Evolutionary conservation across 2,888 invertebrate genomes (phyloP).

Genomic region (Vandiemenella viatica): DNA sequence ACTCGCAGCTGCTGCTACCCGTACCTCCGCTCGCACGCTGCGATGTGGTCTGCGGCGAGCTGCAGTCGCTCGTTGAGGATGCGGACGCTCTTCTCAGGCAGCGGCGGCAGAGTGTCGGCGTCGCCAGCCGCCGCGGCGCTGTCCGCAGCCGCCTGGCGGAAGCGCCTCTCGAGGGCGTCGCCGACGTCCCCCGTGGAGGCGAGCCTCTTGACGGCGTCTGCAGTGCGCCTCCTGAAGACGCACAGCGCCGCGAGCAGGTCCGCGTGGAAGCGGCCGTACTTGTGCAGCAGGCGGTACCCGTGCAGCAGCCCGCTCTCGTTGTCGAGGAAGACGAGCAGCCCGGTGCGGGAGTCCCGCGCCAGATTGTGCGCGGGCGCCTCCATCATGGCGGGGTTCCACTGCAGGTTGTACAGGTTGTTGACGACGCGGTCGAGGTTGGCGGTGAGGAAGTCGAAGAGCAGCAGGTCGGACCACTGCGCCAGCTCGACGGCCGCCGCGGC

Average conservation of each 20-base stretch:
- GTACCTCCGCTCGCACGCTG: conserved; percentile 48
- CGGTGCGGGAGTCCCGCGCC: conserved; percentile 51
- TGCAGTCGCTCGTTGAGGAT: conserved; percentile 63
- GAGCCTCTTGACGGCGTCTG: conserved; percentile 44
- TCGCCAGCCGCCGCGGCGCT: conserved; percentile 33
- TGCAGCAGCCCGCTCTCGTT: conserved; percentile 74
- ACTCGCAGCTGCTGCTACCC: conserved; percentile 1
- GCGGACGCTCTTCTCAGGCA: conserved; percentile 70
- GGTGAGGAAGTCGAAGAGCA: conserved; percentile 76
- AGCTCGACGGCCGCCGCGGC: conserved; percentile 42
- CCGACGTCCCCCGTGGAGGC: conserved; percentile 45
- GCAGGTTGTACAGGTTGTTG: conserved; percentile 75
- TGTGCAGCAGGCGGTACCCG: conserved; percentile 69
- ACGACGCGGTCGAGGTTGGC: conserved; percentile 79
- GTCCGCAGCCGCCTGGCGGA: too few species aligned
- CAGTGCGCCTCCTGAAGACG: conserved; percentile 59
- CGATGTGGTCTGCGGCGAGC: conserved; percentile 59
- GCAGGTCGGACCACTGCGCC: conserved; percentile 79
- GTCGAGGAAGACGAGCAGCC: conserved; percentile 64
- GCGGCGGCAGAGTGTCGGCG: conserved; percentile 54
- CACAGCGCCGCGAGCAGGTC: conserved; percentile 63
- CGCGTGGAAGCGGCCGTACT: conserved; percentile 69
- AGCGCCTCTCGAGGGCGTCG: conserved; percentile 43
- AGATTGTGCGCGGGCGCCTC: conserved; percentile 77
- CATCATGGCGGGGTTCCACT: conserved; percentile 84